A percentile compares a stretch with the other conserved stretches of the same genome.
These are phyloP conservation scores for Eudemis profundana DNA, from an alignment of 2,888 invertebrate species.

Conservation along the genomic window DNA sequence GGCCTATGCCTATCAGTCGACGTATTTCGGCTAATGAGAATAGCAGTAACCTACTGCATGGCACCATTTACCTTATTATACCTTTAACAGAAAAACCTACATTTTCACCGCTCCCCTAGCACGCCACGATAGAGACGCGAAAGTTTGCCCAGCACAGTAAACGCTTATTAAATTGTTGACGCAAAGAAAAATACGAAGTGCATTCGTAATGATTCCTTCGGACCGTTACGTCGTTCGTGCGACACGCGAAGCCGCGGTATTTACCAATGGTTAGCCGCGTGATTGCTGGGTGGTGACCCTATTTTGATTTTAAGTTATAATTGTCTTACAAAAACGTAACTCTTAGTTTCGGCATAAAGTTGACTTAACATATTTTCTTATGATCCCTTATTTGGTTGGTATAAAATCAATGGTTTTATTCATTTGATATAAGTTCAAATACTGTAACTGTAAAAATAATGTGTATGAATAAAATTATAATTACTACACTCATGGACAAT, in stretches of 20 bases:
- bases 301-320: neutral
- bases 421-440: no score
- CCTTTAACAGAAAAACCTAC: neutral
- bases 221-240: constrained; percentile 19
- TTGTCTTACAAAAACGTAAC: neutral
- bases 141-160: constrained; percentile 8
- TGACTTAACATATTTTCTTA: no score
- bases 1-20: no score
- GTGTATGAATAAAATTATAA: no score
- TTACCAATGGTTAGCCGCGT: neutral
- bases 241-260: constrained; percentile 17
- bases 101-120: neutral
- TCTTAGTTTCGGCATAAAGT: neutral
- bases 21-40: no score
- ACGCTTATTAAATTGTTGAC: constrained; percentile 31
- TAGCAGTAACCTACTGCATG: no score
- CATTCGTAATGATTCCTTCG: constrained; percentile 26
- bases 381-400: no score
- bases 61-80: neutral
- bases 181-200: constrained; percentile 30
- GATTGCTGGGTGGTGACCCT: constrained; percentile 13
- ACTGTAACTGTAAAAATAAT: no score
- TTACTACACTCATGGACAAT: no score
- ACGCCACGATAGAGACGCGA: constrained; percentile 18
- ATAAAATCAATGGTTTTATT: no score